Conservation (phyloP, 92 coral and sea anemone genomes). For the Chrysogorgia sp. region DNA sequence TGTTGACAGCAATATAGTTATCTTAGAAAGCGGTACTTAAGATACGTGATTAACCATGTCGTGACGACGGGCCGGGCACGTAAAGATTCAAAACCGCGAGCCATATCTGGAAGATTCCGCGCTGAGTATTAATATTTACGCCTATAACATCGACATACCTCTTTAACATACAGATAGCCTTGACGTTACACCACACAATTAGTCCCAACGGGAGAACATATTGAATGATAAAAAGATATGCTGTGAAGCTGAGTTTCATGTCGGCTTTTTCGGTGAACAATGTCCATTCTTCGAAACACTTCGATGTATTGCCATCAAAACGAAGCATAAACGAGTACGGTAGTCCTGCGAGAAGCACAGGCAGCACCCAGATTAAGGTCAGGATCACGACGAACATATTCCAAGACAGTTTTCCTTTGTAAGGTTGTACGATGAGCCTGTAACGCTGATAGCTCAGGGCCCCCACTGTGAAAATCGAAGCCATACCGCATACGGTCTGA, state of each 20-base stretch:
- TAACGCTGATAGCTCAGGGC: conserved; percentile 79
- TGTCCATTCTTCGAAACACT: conserved; percentile 17
- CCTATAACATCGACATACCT: conserved; percentile 11
- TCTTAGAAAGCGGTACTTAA: not conserved
- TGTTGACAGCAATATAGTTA: no score
- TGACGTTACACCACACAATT: conserved; percentile 38
- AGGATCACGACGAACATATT: conserved; percentile 12
- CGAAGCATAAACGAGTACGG: conserved; percentile 31
- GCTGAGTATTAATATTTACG: not conserved
- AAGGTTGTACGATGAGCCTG: conserved; percentile 33
- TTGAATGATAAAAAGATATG: conserved; percentile 25
- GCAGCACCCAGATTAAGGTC: conserved; percentile 23
- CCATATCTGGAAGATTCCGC: no score
- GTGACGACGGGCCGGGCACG: no score
- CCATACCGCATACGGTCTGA: conserved; percentile 81
- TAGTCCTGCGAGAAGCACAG: conserved; percentile 26
- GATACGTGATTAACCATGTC: not conserved
- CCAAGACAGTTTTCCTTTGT: conserved; percentile 17
- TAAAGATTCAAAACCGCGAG: no score
- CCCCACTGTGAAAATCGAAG: conserved; percentile 76
- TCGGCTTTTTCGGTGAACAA: not conserved
- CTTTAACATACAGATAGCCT: conserved; percentile 2
- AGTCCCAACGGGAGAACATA: conserved; percentile 26
- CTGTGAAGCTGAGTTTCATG: conserved; percentile 33
- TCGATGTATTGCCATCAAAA: conserved; percentile 6